Evolutionary conservation across 2,797 vertebrate genomes (phyloP), one percentile per base, ranked within the genome.

Genomic region (Limnodromus scolopaceus): DNA sequence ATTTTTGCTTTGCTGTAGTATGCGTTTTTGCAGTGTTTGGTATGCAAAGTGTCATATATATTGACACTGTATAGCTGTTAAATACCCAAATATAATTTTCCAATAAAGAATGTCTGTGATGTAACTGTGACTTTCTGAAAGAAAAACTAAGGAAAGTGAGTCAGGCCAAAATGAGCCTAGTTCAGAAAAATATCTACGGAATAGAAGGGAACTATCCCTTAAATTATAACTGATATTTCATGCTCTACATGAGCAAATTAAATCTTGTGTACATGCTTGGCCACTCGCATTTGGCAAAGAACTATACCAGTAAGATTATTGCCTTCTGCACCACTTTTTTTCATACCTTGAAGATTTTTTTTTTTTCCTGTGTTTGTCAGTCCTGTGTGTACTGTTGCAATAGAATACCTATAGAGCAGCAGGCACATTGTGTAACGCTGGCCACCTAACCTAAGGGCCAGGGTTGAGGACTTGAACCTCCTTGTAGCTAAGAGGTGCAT

Each of bases 371-470:
- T 45, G 18, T 34, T 18, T 84, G 61, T 15, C n/a, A 27, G 3
- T 72, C 36, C 32, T 19, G 7, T 12, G 14, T 79, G 6, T 48
- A 10, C 14, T 20, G 2, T 58, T 93, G 49, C 22, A 61, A 3
- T 8, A 38, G 25, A 43, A 69, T 63, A 51, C 12, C 20, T 46
- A 0, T 8, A n/a, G 45, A 61, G 45, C 20, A n/a, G 3, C 32
- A 72, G 72, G 61, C 65, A 17, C 3, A 23, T 2, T 0, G 9
- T 54, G 49, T 28, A 25, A 15, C 2, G 3, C 17, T 65, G 1
- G 60, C 64, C 43, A 10, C 11, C 6, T 43, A 6, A 83, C 13
- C 14, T 25, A n/a, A 38, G 24, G 71, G 30, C 39, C 66, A 51
- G 22, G 1, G 1, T 13, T 65, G 28, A 30, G 45, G 77, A 14